phyloP scores from a whole-genome alignment of 2,888 invertebrate species.

The Pteria penguin region DNA sequence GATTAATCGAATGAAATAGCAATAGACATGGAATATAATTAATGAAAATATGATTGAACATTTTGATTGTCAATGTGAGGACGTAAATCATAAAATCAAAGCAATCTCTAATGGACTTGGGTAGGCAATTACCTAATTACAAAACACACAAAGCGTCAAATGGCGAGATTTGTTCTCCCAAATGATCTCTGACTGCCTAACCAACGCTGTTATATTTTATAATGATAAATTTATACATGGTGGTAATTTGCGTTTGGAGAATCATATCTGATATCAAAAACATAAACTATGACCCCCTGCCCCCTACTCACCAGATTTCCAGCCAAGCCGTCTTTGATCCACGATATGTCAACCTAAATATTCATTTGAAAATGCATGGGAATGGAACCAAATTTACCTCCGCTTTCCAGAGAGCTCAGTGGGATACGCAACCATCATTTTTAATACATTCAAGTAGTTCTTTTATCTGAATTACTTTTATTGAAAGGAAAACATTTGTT shows the following conservation, averaged over 20 bases:
- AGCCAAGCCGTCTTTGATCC: conserved; percentile 8
- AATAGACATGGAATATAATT: too few relatives aligned
- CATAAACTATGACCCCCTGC: conserved; percentile 21
- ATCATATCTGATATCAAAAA: neutral
- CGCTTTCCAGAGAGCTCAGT: too few relatives aligned
- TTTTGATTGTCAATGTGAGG: too few relatives aligned
- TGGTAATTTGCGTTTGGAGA: neutral
- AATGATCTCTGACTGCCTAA: neutral
- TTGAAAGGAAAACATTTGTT: too few relatives aligned
- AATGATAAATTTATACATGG: neutral
- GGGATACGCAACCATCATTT: too few relatives aligned
- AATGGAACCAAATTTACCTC: too few relatives aligned
- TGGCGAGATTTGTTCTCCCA: neutral
- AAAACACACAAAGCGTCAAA: conserved; percentile 2
- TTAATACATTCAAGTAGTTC: too few relatives aligned
- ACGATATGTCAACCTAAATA: conserved; percentile 20
- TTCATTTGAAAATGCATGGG: too few relatives aligned
- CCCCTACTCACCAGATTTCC: neutral
- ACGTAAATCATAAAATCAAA: neutral
- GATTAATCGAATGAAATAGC: too few relatives aligned
- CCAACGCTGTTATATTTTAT: neutral
- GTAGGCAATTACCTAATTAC: conserved; percentile 28
- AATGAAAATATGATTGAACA: too few relatives aligned
- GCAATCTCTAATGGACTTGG: conserved; percentile 8
- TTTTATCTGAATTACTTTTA: too few relatives aligned